phyloP scores from a whole-genome alignment of 2,113 vertebrate genomes.

The Muscicapa adusta region DNA sequence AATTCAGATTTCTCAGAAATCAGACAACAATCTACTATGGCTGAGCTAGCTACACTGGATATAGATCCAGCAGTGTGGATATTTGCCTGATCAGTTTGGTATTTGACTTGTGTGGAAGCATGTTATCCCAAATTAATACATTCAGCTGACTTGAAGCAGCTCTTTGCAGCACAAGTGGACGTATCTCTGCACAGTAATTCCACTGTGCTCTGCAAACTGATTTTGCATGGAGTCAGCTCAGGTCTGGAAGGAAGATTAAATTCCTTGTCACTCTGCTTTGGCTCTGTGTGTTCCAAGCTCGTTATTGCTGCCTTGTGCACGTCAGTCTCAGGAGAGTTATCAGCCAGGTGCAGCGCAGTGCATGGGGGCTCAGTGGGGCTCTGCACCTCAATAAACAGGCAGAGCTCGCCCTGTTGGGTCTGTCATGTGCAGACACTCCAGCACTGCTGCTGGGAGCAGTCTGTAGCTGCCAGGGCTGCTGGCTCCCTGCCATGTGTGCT shows the following conservation, averaged over 20 bases:
- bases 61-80: not conserved
- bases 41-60: not conserved
- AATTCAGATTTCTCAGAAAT: not conserved
- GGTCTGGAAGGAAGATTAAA: not conserved
- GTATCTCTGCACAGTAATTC: not conserved
- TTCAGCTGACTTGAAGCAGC: not conserved
- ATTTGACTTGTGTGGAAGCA: not conserved
- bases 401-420: rapidly evolving
- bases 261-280: not conserved
- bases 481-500: not conserved
- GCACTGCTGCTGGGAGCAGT: not conserved
- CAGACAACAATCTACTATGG: not conserved
- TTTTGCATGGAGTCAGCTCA: not conserved
- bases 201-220: not conserved
- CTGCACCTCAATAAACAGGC: not conserved
- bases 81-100: not conserved
- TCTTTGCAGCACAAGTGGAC: not conserved
- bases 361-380: not conserved
- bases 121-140: not conserved
- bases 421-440: not conserved
- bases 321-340: rapidly evolving
- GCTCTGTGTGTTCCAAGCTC: not conserved
- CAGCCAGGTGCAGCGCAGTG: not conserved
- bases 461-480: not conserved
- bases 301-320: not conserved